These are phyloP conservation scores for Sinocyclocheilus grahami DNA, from an alignment of 2,113 vertebrate genomes.

Conservation along the genomic window DNA sequence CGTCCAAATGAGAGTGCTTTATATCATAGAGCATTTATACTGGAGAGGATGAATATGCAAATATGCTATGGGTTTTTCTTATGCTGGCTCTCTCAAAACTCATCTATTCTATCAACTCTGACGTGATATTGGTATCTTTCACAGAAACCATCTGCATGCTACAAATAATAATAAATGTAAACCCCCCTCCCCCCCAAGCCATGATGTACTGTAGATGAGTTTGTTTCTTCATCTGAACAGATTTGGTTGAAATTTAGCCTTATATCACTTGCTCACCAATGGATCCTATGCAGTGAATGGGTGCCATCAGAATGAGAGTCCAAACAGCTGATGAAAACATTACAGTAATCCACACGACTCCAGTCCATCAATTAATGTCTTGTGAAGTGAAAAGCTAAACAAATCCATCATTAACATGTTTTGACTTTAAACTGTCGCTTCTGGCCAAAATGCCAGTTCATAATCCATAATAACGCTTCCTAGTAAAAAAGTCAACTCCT, in stretches of 20 bases:
- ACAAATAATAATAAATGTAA: too few species aligned
- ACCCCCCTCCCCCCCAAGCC: too few species aligned
- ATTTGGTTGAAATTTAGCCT: neutral
- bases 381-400: too few species aligned
- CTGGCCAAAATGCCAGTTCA: too few species aligned
- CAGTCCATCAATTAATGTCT: too few species aligned
- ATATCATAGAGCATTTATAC: neutral
- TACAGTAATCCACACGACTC: too few species aligned
- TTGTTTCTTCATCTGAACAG: neutral
- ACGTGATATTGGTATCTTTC: neutral
- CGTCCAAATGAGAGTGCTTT: constrained; percentile 13
- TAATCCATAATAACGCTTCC: too few species aligned
- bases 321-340: neutral
- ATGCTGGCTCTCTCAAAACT: neutral
- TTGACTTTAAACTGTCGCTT: too few species aligned
- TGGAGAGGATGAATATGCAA: neutral
- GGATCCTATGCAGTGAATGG: too few species aligned
- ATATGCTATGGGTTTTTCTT: neutral
- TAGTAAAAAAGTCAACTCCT: too few species aligned
- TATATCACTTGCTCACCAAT: too few species aligned
- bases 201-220: neutral
- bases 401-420: too few species aligned
- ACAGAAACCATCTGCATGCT: neutral
- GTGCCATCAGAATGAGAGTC: neutral
- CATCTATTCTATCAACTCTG: neutral